Percentiles rank a stretch among this genome's conserved stretches.
Conservation (phyloP, 2,797 vertebrate species). For the Phrynocephalus vlangalii region DNA sequence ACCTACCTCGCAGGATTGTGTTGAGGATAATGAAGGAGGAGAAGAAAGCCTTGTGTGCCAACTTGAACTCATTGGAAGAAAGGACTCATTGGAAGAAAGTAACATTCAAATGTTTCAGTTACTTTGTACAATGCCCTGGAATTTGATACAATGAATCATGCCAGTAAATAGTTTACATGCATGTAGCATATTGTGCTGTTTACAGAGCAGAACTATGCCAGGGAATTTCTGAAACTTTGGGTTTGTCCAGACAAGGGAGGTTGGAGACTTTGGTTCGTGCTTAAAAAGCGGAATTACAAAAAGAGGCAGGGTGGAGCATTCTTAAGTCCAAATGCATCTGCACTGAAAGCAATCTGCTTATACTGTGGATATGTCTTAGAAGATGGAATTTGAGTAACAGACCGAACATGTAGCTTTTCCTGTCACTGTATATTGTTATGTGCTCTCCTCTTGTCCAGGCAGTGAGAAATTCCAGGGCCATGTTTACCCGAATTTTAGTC, state of each 20-base stretch:
- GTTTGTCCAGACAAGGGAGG: no score
- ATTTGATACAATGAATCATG: neutral
- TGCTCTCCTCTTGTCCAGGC: neutral
- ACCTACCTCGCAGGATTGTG: no score
- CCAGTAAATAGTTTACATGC: neutral
- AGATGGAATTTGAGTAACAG: neutral
- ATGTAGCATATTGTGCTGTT: neutral
- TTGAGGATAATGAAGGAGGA: no score
- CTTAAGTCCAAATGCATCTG: no score
- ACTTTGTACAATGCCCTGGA: neutral
- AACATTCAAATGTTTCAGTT: neutral
- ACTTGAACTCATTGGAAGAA: no score
- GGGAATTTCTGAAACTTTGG: neutral
- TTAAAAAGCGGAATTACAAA: no score
- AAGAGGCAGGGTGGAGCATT: no score
- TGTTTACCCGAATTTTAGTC: neutral
- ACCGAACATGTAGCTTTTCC: neutral
- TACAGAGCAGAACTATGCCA: neutral
- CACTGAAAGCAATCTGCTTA: no score
- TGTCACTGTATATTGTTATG: neutral
- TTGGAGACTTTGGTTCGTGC: no score
- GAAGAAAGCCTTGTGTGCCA: no score
- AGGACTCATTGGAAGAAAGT: no score
- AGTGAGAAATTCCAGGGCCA: neutral
- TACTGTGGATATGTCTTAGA: neutral